Evolutionary conservation across 2,888 invertebrate species (phyloP), one percentile per base, ranked within the genome.

Genomic region (Diloba caeruleocephala): DNA sequence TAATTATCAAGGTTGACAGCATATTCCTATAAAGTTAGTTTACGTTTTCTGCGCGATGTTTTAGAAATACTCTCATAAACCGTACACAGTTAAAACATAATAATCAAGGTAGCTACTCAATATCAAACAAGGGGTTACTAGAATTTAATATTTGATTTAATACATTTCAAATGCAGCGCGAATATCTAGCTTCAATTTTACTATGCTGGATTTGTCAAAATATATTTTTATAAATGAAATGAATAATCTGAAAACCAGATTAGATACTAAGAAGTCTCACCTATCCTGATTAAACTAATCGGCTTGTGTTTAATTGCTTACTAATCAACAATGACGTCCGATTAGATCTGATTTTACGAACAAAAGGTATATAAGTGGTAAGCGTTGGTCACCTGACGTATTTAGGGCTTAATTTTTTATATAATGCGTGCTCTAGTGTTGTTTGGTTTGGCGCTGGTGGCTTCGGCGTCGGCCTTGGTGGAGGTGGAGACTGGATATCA

Each of bases 401-500:
- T 10, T 34, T 46, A 32, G 19, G 9, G 14, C 45, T 7, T 15
- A 29, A 29, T 10, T 34, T 46, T 28, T 21, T 8, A 25, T 5
- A 75, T 68, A 56, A 82, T 82, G 82, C 74, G 72, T 48, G 50
- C 21, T 28, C 6, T 75, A n/a, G 10, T 79, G 34, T 9, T 78
- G 31, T 19, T 71, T 41, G 53, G 57, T 43, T 46, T 81, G 33
- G 67, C 64, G 15, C 58, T 73, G 23, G 71, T 72, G 33, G 76
- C 68, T 12, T 64, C 61, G 2, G 77, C 58, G 3, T 46, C 75
- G 0, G 78, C 75, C 0, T 43, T 60, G 5, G 66, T 74, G 44
- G 71, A 68, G 28, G 71, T 76, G 7, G 43, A 51, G 13, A 49
- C 26, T 7, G 65, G 78, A 5, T 89, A 89, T 64, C 88, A 89